A percentile compares a stretch with the other conserved stretches of the same genome.
These are phyloP conservation scores for Oreotragus oreotragus DNA, from an alignment of 2,113 vertebrate genomes.

Conservation along the genomic window DNA sequence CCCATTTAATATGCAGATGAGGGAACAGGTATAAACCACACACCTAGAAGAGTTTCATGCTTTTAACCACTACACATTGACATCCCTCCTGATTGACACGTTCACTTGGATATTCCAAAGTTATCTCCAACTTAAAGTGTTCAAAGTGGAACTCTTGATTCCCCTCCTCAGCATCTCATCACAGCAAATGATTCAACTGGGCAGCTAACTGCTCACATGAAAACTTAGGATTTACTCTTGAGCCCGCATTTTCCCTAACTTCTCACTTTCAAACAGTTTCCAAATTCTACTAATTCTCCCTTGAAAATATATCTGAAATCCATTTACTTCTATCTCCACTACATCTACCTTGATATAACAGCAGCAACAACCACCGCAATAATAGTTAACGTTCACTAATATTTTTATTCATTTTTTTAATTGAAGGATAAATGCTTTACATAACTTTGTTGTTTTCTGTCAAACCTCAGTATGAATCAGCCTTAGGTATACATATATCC, in stretches of 20 bases:
- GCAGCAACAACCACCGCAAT: background rate
- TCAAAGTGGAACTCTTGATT: background rate
- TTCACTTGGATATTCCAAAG: constrained; percentile 6
- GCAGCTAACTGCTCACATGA: background rate
- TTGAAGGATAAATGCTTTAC: background rate
- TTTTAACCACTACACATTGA: background rate
- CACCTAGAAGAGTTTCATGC: background rate
- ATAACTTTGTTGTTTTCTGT: background rate
- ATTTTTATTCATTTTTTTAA: background rate
- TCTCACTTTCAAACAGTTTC: background rate
- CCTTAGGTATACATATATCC: background rate
- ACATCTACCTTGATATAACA: background rate
- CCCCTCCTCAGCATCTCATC: background rate
- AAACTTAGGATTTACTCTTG: background rate
- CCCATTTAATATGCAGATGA: background rate
- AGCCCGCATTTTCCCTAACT: background rate
- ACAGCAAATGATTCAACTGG: background rate
- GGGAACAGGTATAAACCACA: background rate
- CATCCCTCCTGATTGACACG: background rate
- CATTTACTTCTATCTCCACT: background rate
- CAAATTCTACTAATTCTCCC: background rate
- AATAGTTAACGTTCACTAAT: background rate
- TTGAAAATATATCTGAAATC: background rate
- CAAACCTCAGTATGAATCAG: background rate
- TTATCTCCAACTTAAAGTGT: background rate